These are phyloP conservation scores for Atrina japonica DNA, from an alignment of 2,888 invertebrate genomes.

Conservation along the genomic window DNA sequence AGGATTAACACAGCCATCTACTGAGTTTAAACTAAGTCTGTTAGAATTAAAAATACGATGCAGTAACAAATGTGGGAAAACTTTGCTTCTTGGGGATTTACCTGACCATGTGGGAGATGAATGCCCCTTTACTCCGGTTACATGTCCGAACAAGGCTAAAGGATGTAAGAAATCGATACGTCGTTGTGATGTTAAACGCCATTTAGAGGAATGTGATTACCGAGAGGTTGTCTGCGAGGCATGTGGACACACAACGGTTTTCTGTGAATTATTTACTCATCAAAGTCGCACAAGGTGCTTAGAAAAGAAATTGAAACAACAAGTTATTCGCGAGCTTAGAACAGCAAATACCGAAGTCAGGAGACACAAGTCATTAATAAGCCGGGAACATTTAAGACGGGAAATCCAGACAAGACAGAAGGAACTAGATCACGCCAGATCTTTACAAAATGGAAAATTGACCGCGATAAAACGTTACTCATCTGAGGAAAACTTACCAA, in stretches of 20 bases:
- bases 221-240: constrained; percentile 67
- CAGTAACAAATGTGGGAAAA: constrained; percentile 63
- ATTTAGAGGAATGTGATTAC: constrained; percentile 64
- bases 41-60: constrained; percentile 58
- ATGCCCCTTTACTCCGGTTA: constrained; percentile 62
- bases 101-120: constrained; percentile 64
- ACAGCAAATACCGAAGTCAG: constrained; percentile 53
- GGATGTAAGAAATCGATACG: constrained; percentile 63
- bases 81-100: constrained; percentile 56
- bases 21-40: constrained; percentile 59
- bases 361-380: constrained; percentile 54
- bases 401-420: constrained; percentile 55
- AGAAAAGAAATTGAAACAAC: constrained; percentile 67
- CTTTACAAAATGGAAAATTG: constrained; percentile 30
- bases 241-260: constrained; percentile 62
- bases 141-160: constrained; percentile 54
- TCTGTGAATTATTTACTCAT: constrained; percentile 65
- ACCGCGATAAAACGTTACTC: constrained; percentile 12
- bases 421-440: constrained; percentile 49
- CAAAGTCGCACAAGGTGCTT: constrained; percentile 65
- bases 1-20: constrained; percentile 50
- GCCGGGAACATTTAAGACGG: constrained; percentile 47
- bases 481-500: constrained; percentile 22
- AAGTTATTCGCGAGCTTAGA: constrained; percentile 60
- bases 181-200: constrained; percentile 57